Base-by-base conservation (phyloP, 2,797 vertebrate species). In the Spinus olivaceus region DNA sequence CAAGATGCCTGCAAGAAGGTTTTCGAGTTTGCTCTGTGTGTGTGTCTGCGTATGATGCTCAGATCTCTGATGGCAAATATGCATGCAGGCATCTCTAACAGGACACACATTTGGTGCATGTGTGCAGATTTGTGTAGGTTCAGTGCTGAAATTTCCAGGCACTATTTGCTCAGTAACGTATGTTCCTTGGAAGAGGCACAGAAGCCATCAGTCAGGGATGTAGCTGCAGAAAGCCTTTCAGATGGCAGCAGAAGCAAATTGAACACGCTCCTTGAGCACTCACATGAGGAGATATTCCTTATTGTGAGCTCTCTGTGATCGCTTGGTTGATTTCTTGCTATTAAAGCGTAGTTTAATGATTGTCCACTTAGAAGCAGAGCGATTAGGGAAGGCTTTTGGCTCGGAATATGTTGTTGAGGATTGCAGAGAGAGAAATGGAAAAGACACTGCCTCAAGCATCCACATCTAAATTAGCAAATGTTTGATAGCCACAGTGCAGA, bases 1-100 rank as follows among this genome's bases (percentile, higher is more conserved):
- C 96, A 91, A 92, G 95, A 97, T 86, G 95, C 94, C 92, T 94
- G 94, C 92, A 86, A 96, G 91, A 90, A 96, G 94, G 92, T 81
- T 94, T 96, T 93, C 51, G 3, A 95, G 95, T 93, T 94, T 95
- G 83, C 78, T 95, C 27, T 73, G 13, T 90, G 64, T 93, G 47
- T 88, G 74, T 85, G 69, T 77, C 17, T 17, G 87, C 30, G 11
- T 49, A 59, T 4, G 92, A 91, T 88, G 95, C 95, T 96, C 93
- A 88, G 91, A 57, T 95, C 95, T 72, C 85, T 95, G 96, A 95
- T 46, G 90, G 93, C 93, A 95, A 94, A 96, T 96, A 94, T 4
- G 86, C 77, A 39, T 46, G 90, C 32, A 79, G 80, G 92, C 92
- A 70, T 81, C 96, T 93, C 59, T 79, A 88, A 66, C 18, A 92